phyloP scores from a whole-genome alignment of 2,888 invertebrate species.

The Atethmia centrago region DNA sequence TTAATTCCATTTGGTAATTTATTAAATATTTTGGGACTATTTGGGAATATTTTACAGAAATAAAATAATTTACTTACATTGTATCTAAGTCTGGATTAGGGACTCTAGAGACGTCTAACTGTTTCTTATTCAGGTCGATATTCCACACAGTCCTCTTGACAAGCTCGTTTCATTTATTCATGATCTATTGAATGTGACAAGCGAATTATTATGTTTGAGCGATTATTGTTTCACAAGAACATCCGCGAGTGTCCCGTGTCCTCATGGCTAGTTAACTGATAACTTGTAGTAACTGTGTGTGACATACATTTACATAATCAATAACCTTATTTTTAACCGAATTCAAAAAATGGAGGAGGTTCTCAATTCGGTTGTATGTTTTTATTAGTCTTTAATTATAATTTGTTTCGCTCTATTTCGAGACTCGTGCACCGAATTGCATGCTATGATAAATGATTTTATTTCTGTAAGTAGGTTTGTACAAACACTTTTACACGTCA shows the following conservation, averaged over 20 bases:
- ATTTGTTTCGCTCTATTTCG: not conserved
- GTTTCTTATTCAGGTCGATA: not conserved
- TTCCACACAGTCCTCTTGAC: not conserved
- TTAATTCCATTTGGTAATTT: no score
- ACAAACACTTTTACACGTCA: no score
- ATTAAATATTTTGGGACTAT: no score
- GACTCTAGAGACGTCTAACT: not conserved
- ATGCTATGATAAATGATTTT: no score
- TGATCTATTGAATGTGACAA: constrained; percentile 2
- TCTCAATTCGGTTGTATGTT: no score
- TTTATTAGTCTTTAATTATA: not conserved
- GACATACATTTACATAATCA: not conserved
- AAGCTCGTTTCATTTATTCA: not conserved
- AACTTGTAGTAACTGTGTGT: not conserved
- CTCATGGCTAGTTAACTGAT: not conserved
- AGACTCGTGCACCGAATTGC: not conserved
- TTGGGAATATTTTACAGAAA: no score
- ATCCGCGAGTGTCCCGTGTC: not conserved
- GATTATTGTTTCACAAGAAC: not conserved
- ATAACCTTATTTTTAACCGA: no score
- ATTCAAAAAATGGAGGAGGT: no score
- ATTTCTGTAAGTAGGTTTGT: no score
- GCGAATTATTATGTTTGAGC: not conserved
- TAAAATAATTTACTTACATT: no score
- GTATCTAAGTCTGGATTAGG: not conserved